These are phyloP conservation scores for Venusia cambrica DNA, from an alignment of 2,888 invertebrate species.

Conservation along the genomic window DNA sequence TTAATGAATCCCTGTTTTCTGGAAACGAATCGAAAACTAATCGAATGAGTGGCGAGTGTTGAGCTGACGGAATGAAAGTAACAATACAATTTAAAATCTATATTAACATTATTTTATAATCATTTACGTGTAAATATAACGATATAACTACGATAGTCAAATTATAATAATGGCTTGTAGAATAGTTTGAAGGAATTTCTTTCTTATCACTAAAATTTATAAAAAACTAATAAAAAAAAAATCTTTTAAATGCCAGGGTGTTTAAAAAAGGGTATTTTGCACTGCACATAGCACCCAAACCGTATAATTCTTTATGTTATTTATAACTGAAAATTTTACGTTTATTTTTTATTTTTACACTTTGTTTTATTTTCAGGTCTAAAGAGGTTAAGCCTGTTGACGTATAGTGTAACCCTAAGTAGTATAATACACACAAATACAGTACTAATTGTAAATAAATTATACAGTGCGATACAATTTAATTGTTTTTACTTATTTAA, in stretches of 20 bases:
- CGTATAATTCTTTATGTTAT: no score
- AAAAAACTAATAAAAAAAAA: constrained; percentile 3
- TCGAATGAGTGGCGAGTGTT: no score
- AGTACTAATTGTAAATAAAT: constrained; percentile 19
- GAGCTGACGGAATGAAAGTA: no score
- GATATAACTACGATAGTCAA: constrained; percentile 9
- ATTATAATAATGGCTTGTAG: constrained; percentile 5
- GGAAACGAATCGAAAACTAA: no score
- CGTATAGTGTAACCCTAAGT: constrained; percentile 34
- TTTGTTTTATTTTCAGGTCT: constrained; percentile 41
- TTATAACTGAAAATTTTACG: no score
- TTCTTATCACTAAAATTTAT: constrained; percentile 14
- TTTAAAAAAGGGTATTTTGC: no score
- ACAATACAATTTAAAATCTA: constrained; percentile 18
- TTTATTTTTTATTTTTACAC: no score
- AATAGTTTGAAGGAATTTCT: constrained; percentile 6
- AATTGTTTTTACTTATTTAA: constrained; percentile 16
- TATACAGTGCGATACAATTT: constrained; percentile 14
- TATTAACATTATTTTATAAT: constrained; percentile 20
- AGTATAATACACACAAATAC: constrained; percentile 9
- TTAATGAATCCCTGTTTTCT: no score
- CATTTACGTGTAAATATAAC: constrained; percentile 12
- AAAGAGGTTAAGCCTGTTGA: constrained; percentile 45
- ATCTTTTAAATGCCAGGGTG: background rate
- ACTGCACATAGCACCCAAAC: no score